Percentiles rank a stretch among this genome's conserved stretches.
phyloP scores from a whole-genome alignment of 2,888 invertebrate species.

The Sinopyrophorus schimmeli region DNA sequence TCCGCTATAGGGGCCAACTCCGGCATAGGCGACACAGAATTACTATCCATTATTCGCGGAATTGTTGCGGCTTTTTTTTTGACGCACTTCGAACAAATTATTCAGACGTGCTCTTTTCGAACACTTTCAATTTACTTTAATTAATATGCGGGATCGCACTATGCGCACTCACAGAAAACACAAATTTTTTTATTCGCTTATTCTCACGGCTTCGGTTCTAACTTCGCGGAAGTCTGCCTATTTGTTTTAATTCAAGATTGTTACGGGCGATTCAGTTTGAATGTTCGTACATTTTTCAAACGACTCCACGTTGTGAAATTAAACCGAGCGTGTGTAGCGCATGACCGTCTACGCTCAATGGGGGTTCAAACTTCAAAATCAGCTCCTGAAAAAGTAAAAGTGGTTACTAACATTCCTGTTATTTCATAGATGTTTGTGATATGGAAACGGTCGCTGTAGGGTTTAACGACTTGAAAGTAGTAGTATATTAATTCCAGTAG shows the following conservation, averaged over 20 bases:
- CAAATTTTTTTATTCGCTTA: too few relatives aligned
- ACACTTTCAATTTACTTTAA: slow-evolving; percentile 5
- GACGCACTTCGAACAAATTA: slow-evolving; percentile 11
- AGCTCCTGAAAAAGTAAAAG: slow-evolving; percentile 29
- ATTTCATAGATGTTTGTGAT: slow-evolving; percentile 4
- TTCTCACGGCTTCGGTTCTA: too few relatives aligned
- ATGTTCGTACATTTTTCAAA: slow-evolving; percentile 18
- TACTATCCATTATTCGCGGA: slow-evolving; percentile 62
- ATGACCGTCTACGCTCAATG: slow-evolving; percentile 11
- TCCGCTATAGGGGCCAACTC: slow-evolving; percentile 71
- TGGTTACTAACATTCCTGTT: slow-evolving; percentile 9
- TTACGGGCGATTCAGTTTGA: too few relatives aligned
- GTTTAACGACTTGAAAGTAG: too few relatives aligned
- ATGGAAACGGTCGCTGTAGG: too few relatives aligned
- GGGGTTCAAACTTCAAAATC: slow-evolving; percentile 17
- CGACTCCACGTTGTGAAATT: slow-evolving; percentile 10
- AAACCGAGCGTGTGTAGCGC: slow-evolving; percentile 10
- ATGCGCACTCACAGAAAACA: not conserved
- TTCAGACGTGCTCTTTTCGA: slow-evolving; percentile 10
- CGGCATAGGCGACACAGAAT: slow-evolving; percentile 71
- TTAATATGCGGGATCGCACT: too few relatives aligned
- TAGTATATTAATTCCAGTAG: too few relatives aligned
- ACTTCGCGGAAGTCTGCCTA: too few relatives aligned
- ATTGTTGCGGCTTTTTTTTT: slow-evolving; percentile 16
- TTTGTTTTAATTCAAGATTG: too few relatives aligned